Conservation (phyloP, 2,113 vertebrate genomes). For the Panthera uncia region DNA sequence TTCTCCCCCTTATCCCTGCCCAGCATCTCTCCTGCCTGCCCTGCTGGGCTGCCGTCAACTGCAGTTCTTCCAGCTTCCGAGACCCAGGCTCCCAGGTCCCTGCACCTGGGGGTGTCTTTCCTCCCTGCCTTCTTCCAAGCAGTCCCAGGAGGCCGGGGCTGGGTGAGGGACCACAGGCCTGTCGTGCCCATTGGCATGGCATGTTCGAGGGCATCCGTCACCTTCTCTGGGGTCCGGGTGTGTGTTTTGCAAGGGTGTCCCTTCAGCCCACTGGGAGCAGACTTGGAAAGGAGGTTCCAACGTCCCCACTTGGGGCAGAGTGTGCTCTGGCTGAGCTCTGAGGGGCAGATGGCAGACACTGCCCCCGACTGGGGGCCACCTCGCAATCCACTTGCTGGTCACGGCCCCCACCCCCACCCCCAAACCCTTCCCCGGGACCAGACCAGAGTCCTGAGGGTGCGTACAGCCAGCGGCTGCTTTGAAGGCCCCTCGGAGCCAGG, state of each 20-base stretch:
- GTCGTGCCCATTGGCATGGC: not conserved
- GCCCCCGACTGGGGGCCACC: not conserved
- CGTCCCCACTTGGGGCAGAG: not conserved
- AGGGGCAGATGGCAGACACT: not conserved
- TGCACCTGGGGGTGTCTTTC: not conserved
- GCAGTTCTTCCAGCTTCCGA: not conserved
- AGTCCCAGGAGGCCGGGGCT: not conserved
- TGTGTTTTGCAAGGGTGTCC: not conserved
- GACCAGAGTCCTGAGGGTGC: not conserved
- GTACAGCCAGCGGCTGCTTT: not conserved
- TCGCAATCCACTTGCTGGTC: accelerated
- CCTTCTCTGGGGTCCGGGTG: not conserved
- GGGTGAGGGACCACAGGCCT: not conserved
- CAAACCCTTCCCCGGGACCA: not conserved
- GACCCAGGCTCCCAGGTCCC: too few relatives aligned
- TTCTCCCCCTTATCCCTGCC: not conserved
- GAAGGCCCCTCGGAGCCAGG: not conserved
- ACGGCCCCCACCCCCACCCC: not conserved
- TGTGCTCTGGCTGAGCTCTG: not conserved
- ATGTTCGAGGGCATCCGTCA: not conserved
- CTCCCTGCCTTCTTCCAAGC: not conserved
- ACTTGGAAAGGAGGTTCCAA: not conserved
- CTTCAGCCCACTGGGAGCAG: not conserved
- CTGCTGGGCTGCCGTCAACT: too few relatives aligned
- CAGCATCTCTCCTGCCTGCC: not conserved